Evolutionary conservation across 2,797 vertebrate genomes (phyloP).

Genomic region (Graptemys geographica): DNA sequence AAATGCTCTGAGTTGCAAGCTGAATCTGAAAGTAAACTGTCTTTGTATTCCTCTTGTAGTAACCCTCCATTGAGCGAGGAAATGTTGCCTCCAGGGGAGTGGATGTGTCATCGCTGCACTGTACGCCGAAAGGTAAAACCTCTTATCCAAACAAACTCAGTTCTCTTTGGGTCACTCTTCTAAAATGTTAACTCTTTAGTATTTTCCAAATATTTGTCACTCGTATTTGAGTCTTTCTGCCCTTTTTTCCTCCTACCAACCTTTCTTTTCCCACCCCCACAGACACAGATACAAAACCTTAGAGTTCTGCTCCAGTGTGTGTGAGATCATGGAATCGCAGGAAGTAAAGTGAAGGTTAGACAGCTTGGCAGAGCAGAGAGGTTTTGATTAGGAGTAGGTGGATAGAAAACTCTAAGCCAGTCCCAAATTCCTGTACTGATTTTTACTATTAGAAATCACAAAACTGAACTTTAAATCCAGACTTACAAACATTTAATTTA

Average conservation of each 20-base stretch:
- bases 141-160: background rate
- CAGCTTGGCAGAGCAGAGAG: background rate
- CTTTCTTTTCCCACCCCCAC: background rate
- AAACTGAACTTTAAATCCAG: background rate
- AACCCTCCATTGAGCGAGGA: constrained; percentile 98
- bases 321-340: background rate
- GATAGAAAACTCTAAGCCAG: background rate
- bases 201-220: background rate
- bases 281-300: background rate
- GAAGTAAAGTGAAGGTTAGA: background rate
- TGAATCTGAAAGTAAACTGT: constrained; percentile 49
- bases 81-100: constrained; percentile 98
- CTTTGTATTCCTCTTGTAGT: constrained; percentile 82
- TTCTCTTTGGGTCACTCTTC: background rate
- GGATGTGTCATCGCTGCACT: constrained; percentile 99
- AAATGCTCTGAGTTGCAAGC: background rate
- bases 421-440: background rate
- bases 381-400: background rate
- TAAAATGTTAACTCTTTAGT: background rate
- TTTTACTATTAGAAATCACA: background rate
- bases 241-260: too few relatives aligned
- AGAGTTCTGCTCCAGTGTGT: background rate
- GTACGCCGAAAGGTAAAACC: constrained; percentile 93
- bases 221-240: background rate
- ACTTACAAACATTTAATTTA: background rate